Evolutionary conservation across 2,888 invertebrate genomes (phyloP).

Genomic region (Phymatocera aterrima): DNA sequence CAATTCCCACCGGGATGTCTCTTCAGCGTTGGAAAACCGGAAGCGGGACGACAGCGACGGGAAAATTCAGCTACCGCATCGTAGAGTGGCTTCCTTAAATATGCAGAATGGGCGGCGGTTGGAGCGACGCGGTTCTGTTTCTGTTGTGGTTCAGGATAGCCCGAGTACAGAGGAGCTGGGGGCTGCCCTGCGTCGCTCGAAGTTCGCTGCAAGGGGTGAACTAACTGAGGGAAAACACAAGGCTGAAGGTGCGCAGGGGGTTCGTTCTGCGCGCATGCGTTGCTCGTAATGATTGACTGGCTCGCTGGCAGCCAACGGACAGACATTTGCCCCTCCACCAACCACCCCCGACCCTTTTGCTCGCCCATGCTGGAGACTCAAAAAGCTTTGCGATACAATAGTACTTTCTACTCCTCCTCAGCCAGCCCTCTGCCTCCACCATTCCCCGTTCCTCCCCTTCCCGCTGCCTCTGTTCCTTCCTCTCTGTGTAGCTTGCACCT

Average conservation of each 20-base stretch:
- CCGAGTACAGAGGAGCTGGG: not conserved
- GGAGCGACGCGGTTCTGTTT: constrained; percentile 43
- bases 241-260: constrained; percentile 54
- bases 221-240: constrained; percentile 64
- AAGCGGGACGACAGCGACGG: constrained; percentile 37
- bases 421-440: constrained; percentile 53
- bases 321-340: constrained; percentile 70
- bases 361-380: constrained; percentile 48
- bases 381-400: constrained; percentile 44
- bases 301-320: constrained; percentile 75
- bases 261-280: constrained; percentile 68
- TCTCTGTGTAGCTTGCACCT: constrained; percentile 29
- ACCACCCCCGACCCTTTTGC: constrained; percentile 58
- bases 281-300: constrained; percentile 74
- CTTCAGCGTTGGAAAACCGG: constrained; percentile 14
- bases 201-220: constrained; percentile 70
- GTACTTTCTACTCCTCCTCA: constrained; percentile 51
- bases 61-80: constrained; percentile 66
- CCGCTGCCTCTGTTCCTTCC: constrained; percentile 36
- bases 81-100: constrained; percentile 74
- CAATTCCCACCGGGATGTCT: not conserved
- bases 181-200: constrained; percentile 63
- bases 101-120: constrained; percentile 73
- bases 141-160: not conserved
- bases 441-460: constrained; percentile 49